A percentile compares a stretch with the other conserved stretches of the same genome.
Conservation (phyloP, 2,888 invertebrate genomes). For the Empis stercorea region DNA sequence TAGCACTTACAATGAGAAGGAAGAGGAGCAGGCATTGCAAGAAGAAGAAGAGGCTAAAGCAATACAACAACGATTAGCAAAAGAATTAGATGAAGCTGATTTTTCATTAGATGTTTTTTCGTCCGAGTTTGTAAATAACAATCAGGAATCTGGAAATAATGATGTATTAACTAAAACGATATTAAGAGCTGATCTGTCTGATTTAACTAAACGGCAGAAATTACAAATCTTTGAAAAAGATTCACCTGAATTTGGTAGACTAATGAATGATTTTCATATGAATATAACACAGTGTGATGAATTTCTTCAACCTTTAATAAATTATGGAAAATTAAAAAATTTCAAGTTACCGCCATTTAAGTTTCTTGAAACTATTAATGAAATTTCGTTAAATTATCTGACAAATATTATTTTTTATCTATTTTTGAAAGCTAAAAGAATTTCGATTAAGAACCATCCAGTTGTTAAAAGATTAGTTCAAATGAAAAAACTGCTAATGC, state of each 20-base stretch:
- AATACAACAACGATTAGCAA: slow-evolving; percentile 62
- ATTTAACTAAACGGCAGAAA: slow-evolving; percentile 63
- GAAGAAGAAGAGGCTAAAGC: slow-evolving; percentile 76
- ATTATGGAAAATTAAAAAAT: slow-evolving; percentile 46
- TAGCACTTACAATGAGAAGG: slow-evolving; percentile 36
- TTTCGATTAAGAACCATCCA: slow-evolving; percentile 71
- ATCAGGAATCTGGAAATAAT: no score
- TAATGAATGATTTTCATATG: slow-evolving; percentile 67
- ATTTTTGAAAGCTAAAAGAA: slow-evolving; percentile 63
- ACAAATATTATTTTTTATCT: slow-evolving; percentile 78
- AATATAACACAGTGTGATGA: slow-evolving; percentile 52
- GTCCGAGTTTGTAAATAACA: no score
- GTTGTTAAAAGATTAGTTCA: slow-evolving; percentile 73
- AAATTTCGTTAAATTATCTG: slow-evolving; percentile 65
- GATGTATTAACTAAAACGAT: no score
- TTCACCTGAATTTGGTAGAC: slow-evolving; percentile 71
- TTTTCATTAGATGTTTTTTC: slow-evolving; percentile 49
- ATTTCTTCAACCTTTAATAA: slow-evolving; percentile 52
- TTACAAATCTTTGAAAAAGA: slow-evolving; percentile 66
- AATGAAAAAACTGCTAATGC: slow-evolving; percentile 60
- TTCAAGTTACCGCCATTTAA: slow-evolving; percentile 53
- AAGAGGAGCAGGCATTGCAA: slow-evolving; percentile 59
- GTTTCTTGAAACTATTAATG: slow-evolving; percentile 57
- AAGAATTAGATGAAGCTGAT: slow-evolving; percentile 67
- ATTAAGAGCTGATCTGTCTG: slow-evolving; percentile 63